A percentile compares a stretch with the other conserved stretches of the same genome.
Evolutionary conservation across 2,888 invertebrate species (phyloP).

Genomic region (Tinea trinotella): DNA sequence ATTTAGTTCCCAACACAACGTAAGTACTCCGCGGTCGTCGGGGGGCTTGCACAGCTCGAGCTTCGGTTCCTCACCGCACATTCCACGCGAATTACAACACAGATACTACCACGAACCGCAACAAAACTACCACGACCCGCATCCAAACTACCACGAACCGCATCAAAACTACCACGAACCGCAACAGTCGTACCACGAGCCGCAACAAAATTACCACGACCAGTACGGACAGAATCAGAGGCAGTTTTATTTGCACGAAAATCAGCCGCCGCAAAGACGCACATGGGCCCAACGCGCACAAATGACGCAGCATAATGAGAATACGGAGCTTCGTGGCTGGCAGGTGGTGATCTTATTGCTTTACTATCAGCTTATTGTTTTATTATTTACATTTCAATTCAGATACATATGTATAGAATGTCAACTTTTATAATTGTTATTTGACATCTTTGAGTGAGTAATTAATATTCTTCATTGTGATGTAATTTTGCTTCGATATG

Average conservation of each 20-base stretch:
- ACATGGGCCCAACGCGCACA: slow-evolving; percentile 78
- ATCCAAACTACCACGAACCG: slow-evolving; percentile 29
- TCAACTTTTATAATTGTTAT: too few species aligned
- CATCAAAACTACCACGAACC: slow-evolving; percentile 22
- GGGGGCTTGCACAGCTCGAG: slow-evolving; percentile 29
- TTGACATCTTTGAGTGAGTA: too few species aligned
- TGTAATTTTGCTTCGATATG: neutral
- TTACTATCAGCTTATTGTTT: neutral
- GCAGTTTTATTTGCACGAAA: slow-evolving; percentile 85
- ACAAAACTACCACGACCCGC: slow-evolving; percentile 30
- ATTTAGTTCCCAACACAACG: slow-evolving; percentile 70
- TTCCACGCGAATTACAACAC: slow-evolving; percentile 40
- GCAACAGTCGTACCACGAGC: too few species aligned
- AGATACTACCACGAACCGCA: slow-evolving; percentile 21
- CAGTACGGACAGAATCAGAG: slow-evolving; percentile 52
- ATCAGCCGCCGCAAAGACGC: slow-evolving; percentile 71
- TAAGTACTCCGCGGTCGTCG: slow-evolving; percentile 39
- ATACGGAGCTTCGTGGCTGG: slow-evolving; percentile 67
- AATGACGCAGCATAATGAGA: slow-evolving; percentile 72
- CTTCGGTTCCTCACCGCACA: slow-evolving; percentile 68
- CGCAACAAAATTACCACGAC: neutral
- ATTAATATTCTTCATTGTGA: too few species aligned
- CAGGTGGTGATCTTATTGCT: slow-evolving; percentile 38
- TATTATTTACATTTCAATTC: too few species aligned
- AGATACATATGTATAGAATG: too few species aligned